These are phyloP conservation scores for Ranitomeya imitator DNA, from an alignment of 2,113 vertebrate genomes.

Conservation along the genomic window DNA sequence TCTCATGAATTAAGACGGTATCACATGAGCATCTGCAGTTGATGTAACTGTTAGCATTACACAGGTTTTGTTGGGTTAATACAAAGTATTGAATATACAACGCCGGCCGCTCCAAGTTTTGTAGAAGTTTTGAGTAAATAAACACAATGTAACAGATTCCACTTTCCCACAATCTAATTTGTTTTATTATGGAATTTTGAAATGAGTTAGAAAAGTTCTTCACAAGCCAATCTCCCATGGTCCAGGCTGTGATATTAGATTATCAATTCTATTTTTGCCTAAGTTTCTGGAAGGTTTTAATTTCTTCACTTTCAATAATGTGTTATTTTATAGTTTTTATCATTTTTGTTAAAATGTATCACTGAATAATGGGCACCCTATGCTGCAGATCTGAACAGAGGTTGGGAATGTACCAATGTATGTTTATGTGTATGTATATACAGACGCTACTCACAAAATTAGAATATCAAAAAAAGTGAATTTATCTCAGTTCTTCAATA, in stretches of 20 bases:
- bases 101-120: not conserved
- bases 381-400: no score
- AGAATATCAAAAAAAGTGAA: no score
- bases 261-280: not conserved
- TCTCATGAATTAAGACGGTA: not conserved
- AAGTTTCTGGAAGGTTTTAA: not conserved
- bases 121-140: not conserved
- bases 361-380: no score
- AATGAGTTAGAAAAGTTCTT: not conserved
- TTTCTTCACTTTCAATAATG: no score
- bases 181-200: not conserved
- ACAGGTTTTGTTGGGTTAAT: not conserved
- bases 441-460: no score
- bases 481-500: no score
- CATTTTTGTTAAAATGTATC: no score
- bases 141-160: conserved; percentile 19
- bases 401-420: no score
- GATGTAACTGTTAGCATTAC: conserved; percentile 2
- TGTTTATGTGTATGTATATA: no score
- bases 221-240: not conserved
- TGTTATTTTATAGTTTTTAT: no score
- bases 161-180: conserved; percentile 13
- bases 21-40: not conserved
- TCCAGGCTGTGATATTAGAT: not conserved
- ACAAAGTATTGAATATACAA: conserved; percentile 11